Evolutionary conservation across 2,113 vertebrate genomes (phyloP).

Genomic region (Hylia prasina): DNA sequence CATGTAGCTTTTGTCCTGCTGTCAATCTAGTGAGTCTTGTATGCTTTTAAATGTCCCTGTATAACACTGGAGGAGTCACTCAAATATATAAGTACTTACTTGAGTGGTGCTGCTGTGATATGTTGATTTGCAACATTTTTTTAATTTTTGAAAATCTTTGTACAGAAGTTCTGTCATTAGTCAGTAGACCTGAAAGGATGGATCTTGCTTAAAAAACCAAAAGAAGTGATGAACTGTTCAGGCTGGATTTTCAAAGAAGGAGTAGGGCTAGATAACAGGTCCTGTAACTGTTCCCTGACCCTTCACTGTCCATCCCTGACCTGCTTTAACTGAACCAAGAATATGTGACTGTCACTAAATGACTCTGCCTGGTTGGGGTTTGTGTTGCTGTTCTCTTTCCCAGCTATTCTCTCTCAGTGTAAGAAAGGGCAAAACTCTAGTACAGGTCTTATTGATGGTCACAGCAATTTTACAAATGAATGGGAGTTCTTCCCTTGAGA

Average conservation of each 20-base stretch:
- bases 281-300: not conserved
- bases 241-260: not conserved
- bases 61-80: not conserved
- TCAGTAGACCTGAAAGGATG: not conserved
- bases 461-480: not conserved
- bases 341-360: not conserved
- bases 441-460: not conserved
- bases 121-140: not conserved
- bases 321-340: not conserved
- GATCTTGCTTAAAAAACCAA: not conserved
- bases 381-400: not conserved
- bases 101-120: not conserved
- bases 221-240: not conserved
- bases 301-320: not conserved
- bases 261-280: not conserved
- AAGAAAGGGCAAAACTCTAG: not conserved
- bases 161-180: not conserved
- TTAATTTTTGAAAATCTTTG: not conserved
- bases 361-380: not conserved
- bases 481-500: not conserved
- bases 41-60: not conserved
- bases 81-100: not conserved
- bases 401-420: not conserved
- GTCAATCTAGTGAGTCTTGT: not conserved
- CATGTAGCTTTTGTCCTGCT: not conserved